Evolutionary conservation across 92 coral and sea anemone genomes (phyloP).

Genomic region (Epizoanthus rinbou): DNA sequence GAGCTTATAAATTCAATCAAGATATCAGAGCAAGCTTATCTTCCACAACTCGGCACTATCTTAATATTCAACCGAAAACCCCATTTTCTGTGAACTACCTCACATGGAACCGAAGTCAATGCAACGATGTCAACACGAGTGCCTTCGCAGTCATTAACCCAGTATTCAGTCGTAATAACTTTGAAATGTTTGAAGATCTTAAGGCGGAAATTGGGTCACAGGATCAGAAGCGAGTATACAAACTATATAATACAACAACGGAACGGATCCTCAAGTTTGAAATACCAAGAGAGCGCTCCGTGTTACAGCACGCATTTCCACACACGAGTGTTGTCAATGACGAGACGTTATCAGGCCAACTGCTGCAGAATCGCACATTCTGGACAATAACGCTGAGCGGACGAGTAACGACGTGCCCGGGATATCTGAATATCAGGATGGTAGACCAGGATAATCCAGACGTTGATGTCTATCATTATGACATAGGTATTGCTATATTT

Average conservation of each 20-base stretch:
- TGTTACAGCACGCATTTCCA: slow-evolving; percentile 62
- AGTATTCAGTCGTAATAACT: slow-evolving; percentile 30
- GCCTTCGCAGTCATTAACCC: slow-evolving; percentile 50
- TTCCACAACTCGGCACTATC: slow-evolving; percentile 2
- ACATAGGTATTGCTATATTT: slow-evolving; percentile 58
- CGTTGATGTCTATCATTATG: slow-evolving; percentile 67
- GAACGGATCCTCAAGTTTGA: slow-evolving; percentile 41
- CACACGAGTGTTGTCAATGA: slow-evolving; percentile 64
- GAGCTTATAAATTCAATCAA: slow-evolving; percentile 45
- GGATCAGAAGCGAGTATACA: slow-evolving; percentile 45
- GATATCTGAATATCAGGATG: slow-evolving; percentile 63
- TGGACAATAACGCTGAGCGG: slow-evolving; percentile 73
- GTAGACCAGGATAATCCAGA: slow-evolving; percentile 76
- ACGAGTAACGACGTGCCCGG: slow-evolving; percentile 66
- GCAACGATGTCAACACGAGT: slow-evolving; percentile 50
- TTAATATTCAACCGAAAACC: slow-evolving; percentile 56
- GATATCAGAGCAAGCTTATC: slow-evolving; percentile 23
- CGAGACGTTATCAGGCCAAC: slow-evolving; percentile 52
- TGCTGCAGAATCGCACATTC: slow-evolving; percentile 71
- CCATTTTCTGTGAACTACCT: slow-evolving; percentile 68
- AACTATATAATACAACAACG: slow-evolving; percentile 57
- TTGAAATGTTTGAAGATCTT: slow-evolving; percentile 46
- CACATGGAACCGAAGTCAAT: slow-evolving; percentile 53
- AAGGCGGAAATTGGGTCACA: slow-evolving; percentile 52
- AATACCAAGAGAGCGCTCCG: slow-evolving; percentile 62